phyloP scores from a whole-genome alignment of 2,113 vertebrate species.

The Epinephelus lanceolatus region DNA sequence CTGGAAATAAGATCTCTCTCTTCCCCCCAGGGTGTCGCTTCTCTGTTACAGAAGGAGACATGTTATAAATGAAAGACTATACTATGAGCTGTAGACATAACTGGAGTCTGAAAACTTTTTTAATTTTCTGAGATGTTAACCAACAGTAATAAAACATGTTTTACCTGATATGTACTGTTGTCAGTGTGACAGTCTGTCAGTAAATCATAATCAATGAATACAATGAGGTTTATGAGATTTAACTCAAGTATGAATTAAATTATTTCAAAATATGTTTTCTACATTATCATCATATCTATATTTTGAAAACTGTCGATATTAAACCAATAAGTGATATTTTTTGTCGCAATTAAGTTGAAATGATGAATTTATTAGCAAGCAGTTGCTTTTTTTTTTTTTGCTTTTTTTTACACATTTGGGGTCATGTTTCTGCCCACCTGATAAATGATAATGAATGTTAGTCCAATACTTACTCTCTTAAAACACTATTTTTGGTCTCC shows the following conservation, averaged over 20 bases:
- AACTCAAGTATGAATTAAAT: neutral
- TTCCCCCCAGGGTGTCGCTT: slow-evolving; percentile 82
- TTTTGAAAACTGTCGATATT: neutral
- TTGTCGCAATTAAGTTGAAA: no score
- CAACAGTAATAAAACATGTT: neutral
- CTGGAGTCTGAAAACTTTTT: neutral
- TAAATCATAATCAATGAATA: neutral
- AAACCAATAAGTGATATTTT: no score
- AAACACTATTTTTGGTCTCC: no score
- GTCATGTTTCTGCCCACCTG: no score
- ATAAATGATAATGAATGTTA: no score
- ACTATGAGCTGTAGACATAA: neutral
- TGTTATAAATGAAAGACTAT: neutral
- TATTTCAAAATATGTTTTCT: neutral
- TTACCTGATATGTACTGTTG: neutral
- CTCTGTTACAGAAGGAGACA: slow-evolving; percentile 74
- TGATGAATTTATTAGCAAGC: no score
- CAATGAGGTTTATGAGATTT: neutral
- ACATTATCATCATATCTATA: no score
- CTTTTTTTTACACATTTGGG: no score
- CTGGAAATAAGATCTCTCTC: slow-evolving; percentile 85
- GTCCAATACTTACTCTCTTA: no score
- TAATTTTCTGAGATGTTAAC: neutral
- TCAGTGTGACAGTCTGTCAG: neutral
- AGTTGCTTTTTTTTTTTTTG: no score